These are phyloP conservation scores for Cephus rjabovi DNA, from an alignment of 2,888 invertebrate species.

Conservation along the genomic window DNA sequence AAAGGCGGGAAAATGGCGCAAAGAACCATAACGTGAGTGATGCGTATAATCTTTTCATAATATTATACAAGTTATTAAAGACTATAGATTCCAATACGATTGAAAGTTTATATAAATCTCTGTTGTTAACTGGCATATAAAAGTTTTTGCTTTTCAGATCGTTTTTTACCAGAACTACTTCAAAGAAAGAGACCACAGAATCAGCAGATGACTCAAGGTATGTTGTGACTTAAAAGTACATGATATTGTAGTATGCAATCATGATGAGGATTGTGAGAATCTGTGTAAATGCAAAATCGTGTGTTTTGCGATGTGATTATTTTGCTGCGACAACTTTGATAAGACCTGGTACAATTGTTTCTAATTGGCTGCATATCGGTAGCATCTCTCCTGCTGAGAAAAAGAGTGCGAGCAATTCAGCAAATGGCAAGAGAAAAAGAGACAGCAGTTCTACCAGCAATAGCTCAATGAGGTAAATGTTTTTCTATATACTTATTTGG, in stretches of 20 bases:
- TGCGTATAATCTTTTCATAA: constrained; percentile 35
- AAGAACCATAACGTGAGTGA: constrained; percentile 56
- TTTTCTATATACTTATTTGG: background rate
- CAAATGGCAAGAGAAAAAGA: constrained; percentile 47
- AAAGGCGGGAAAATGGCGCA: constrained; percentile 51
- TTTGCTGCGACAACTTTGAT: constrained; percentile 14
- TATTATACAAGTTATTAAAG: constrained; percentile 4
- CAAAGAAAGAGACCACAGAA: constrained; percentile 35
- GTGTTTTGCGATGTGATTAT: constrained; percentile 19
- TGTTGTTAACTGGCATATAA: background rate
- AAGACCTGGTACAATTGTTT: constrained; percentile 25
- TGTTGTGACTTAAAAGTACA: constrained; percentile 27
- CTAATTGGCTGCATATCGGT: constrained; percentile 41
- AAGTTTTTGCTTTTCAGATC: constrained; percentile 53
- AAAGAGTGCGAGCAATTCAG: constrained; percentile 20
- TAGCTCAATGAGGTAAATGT: constrained; percentile 35
- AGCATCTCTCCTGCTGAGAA: constrained; percentile 32
- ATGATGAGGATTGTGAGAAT: constrained; percentile 34
- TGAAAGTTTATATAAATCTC: background rate
- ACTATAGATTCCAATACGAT: constrained; percentile 1
- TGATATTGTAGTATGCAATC: constrained; percentile 16
- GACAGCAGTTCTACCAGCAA: constrained; percentile 27
- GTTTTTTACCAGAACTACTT: constrained; percentile 61
- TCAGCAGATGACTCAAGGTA: constrained; percentile 43
- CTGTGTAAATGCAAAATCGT: constrained; percentile 15